Base-by-base conservation (phyloP, 2,888 invertebrate species). In the Drosophila nr. fundita region DNA sequence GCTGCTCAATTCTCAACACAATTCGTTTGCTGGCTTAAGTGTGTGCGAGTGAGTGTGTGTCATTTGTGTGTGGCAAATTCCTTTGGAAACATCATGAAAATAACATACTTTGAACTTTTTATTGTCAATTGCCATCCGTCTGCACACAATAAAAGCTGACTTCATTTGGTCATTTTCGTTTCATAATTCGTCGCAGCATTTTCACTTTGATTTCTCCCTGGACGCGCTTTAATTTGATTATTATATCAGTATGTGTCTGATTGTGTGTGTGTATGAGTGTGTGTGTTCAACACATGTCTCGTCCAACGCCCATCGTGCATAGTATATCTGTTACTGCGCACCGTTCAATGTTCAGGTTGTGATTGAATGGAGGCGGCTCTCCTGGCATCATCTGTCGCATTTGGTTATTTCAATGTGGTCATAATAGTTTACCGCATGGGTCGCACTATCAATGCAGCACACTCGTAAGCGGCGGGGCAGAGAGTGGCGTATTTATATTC, bases 71-170 rank as follows among this genome's bases (percentile, higher is more conserved):
- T 83, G 63, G 61, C 45, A 77, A 76, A 82, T 89, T 87, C 74
- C 80, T 54, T 76, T 73, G 72, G 77, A 71, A 68, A 79, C 79
- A 75, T 87, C 85, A 89, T 82, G 73, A 80, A 83, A 87, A 78
- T 82, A 82, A 78, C 79, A 68, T 78, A 89, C 84, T 84, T 87
- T 82, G 83, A 87, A 89, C 86, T 82, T 86, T 89, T 87, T 83
- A 83, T 87, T 85, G 76, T 89, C 86, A 85, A 78, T 83, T 89
- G 73, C 59, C 73, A 59, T 79, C 73, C 76, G 61, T 76, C 82
- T 58, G 75, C 80, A 76, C 73, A 82, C 76, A 75, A 85, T 89
- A 82, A 88, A 89, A 85, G 70, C 71, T 62, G 76, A 74, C 83
- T 85, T 86, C 78, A 88, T 85, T 86, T 78, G 71, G 71, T 78